Evolutionary conservation across 1,140 invertebrate species (phyloP).

Genomic region (Oppia nitens): DNA sequence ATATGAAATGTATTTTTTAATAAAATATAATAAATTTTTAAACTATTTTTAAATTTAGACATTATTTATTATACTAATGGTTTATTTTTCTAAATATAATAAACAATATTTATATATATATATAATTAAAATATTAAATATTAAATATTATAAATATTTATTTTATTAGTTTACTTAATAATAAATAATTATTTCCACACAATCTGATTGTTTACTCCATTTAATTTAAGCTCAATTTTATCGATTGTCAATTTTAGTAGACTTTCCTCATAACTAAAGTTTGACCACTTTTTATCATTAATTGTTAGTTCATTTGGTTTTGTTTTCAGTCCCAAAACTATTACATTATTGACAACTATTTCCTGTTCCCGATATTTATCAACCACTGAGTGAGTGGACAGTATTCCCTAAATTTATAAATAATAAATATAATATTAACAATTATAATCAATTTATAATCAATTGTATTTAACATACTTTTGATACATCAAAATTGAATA

Average conservation of each 20-base stretch:
- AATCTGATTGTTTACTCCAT: neutral
- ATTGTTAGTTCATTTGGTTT: neutral
- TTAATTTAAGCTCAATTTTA: neutral
- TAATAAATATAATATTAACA: neutral
- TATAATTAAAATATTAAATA: no score
- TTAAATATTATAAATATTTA: no score
- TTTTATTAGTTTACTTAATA: no score
- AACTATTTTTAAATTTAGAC: no score
- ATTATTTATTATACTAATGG: no score
- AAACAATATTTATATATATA: no score
- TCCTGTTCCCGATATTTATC: neutral
- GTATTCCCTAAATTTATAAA: neutral
- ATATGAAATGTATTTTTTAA: no score
- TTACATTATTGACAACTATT: neutral
- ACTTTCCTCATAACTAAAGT: neutral
- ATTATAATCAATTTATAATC: neutral
- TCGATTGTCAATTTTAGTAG: neutral
- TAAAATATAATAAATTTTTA: no score
- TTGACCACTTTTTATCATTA: neutral
- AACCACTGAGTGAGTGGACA: neutral
- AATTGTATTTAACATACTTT: constrained; percentile 22
- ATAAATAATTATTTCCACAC: neutral
- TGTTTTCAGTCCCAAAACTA: neutral
- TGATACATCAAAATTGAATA: constrained; percentile 36
- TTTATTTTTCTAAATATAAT: no score